phyloP scores from a whole-genome alignment of 1,140 invertebrate species.

The Idris sp. region DNA sequence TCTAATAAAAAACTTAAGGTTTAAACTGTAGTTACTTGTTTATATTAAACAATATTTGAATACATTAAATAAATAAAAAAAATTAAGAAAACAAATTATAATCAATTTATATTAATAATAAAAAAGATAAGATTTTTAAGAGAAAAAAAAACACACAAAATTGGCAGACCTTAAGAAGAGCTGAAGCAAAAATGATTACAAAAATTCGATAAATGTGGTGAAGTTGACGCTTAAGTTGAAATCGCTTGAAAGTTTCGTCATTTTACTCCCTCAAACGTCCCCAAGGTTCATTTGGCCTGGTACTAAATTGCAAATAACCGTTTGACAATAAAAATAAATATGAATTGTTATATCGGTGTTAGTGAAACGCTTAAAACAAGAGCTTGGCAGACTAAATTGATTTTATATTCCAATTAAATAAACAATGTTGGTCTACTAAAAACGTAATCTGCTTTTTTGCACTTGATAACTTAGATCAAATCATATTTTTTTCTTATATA shows the following conservation, averaged over 20 bases:
- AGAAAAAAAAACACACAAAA: conserved; percentile 5
- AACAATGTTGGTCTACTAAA: not conserved
- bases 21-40: too few species aligned
- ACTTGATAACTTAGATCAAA: too few species aligned
- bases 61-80: too few species aligned
- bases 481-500: too few species aligned
- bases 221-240: conserved; percentile 11
- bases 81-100: too few species aligned
- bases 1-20: too few species aligned
- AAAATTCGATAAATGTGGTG: conserved; percentile 15
- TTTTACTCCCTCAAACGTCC: conserved; percentile 1
- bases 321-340: conserved; percentile 18
- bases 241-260: conserved; percentile 13
- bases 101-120: too few species aligned
- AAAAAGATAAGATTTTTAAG: not conserved
- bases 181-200: conserved; percentile 17
- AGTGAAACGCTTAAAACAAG: too few species aligned
- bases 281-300: not conserved
- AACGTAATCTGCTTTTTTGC: too few species aligned
- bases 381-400: not conserved
- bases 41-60: too few species aligned
- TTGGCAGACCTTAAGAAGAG: not conserved
- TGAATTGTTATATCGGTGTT: conserved; percentile 6
- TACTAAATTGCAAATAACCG: conserved; percentile 2
- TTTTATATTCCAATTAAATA: conserved; percentile 12